Percentiles rank a stretch among this genome's conserved stretches.
Conservation (phyloP, 1,140 invertebrate species). For the Pinna nobilis region DNA sequence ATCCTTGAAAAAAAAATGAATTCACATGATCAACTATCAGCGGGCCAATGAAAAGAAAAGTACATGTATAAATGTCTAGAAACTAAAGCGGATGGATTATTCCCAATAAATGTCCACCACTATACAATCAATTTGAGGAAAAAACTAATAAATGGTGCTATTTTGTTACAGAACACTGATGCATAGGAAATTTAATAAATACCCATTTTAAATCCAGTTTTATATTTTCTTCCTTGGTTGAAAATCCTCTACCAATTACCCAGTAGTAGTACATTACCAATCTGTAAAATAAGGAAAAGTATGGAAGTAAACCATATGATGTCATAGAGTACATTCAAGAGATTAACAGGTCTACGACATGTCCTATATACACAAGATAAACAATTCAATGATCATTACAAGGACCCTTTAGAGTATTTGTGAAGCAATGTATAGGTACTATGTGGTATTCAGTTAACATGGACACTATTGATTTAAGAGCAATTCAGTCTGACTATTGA, state of each 20-base stretch:
- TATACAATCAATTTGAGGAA: background rate
- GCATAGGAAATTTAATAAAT: background rate
- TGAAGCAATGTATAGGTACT: too few relatives aligned
- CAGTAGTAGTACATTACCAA: conserved; percentile 88
- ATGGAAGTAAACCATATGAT: background rate
- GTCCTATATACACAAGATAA: too few relatives aligned
- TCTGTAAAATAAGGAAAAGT: conserved; percentile 76
- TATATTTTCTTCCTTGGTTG: conserved; percentile 69
- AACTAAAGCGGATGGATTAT: background rate
- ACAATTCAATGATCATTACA: too few relatives aligned
- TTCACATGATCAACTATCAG: too few relatives aligned
- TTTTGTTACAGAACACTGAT: background rate
- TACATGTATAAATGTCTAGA: background rate
- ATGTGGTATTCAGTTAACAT: too few relatives aligned
- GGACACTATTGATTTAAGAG: too few relatives aligned
- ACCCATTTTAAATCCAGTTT: conserved; percentile 11
- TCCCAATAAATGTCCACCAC: background rate
- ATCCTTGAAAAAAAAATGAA: too few relatives aligned
- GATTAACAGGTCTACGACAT: too few relatives aligned
- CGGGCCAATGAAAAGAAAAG: background rate
- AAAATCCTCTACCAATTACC: conserved; percentile 85
- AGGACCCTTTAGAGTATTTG: too few relatives aligned
- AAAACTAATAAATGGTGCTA: background rate
- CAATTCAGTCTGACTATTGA: too few relatives aligned
- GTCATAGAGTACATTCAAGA: too few relatives aligned